Percentiles rank a stretch among this genome's conserved stretches.
Evolutionary conservation across 2,797 vertebrate genomes (phyloP).

Genomic region (Tragopan temminckii): DNA sequence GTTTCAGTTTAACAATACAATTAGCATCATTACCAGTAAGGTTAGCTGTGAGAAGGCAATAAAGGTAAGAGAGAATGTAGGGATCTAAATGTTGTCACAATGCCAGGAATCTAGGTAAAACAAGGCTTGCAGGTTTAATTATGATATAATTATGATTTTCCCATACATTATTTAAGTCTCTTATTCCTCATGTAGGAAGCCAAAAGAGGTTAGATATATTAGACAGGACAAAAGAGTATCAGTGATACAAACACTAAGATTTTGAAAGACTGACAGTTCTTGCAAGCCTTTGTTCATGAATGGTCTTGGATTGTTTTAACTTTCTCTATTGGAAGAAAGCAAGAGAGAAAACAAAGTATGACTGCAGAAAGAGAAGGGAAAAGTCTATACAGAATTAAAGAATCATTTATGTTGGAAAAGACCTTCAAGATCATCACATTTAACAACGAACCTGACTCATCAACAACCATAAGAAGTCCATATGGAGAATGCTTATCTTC

Average conservation of each 20-base stretch:
- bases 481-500: neutral
- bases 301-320: neutral
- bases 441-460: neutral
- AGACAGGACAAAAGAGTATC: neutral
- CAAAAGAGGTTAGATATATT: neutral
- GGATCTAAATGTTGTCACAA: neutral
- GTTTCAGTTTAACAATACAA: neutral
- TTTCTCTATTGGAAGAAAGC: neutral
- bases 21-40: neutral
- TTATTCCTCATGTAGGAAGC: neutral
- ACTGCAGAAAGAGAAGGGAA: neutral
- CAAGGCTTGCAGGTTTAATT: neutral
- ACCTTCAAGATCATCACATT: neutral
- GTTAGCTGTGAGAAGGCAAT: neutral
- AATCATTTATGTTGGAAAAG: neutral
- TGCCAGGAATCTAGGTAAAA: neutral
- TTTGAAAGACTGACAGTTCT: neutral
- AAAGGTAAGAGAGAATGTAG: neutral
- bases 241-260: neutral
- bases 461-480: neutral
- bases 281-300: neutral
- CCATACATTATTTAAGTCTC: neutral
- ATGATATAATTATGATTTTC: neutral
- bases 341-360: neutral
- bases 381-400: neutral